Evolutionary conservation across 2,113 vertebrate genomes (phyloP), one percentile per base, ranked within the genome.

Genomic region (Propithecus coquereli): DNA sequence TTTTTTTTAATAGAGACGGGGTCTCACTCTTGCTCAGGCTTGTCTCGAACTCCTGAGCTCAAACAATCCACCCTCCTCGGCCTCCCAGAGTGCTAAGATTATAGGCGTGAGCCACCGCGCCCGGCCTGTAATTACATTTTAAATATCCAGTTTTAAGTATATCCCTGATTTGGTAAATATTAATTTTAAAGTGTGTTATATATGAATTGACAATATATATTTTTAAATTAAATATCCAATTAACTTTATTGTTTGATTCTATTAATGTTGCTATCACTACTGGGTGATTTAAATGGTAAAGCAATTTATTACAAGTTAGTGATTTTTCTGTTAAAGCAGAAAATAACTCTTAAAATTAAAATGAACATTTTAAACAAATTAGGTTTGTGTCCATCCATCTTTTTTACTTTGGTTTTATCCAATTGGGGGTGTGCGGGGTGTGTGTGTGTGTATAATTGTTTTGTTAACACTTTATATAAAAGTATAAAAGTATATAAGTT

Each of bases 91-190:
- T n/a, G n/a, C n/a, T n/a, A n/a, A n/a, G n/a, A n/a, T n/a, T n/a
- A n/a, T n/a, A n/a, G n/a, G n/a, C n/a, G n/a, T n/a, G n/a, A n/a
- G n/a, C n/a, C n/a, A n/a, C n/a, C n/a, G n/a, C n/a, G n/a, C n/a
- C n/a, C n/a, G n/a, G n/a, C n/a, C n/a, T 16, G 73, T 90, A 94
- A n/a, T 95, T 85, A 68, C 0, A 65, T 89, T 89, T 80, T 92
- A 90, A 89, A 23, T 92, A 92, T 37, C 20, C 32, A 80, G 10
- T 79, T 90, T 87, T 88, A 94, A 89, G 14, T 88, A 74, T 13
- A 79, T n/a, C 27, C 37, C 54, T 93, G 43, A 68, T 66, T 95
- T 88, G 40, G 45, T 85, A 84, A 80, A 34, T 76, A 85, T 91
- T 47, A 54, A 80, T 93, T 95, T 93, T 74, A 30, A 87, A 91